Conservation (phyloP, 2,888 invertebrate genomes). For the Noctua pronuba region DNA sequence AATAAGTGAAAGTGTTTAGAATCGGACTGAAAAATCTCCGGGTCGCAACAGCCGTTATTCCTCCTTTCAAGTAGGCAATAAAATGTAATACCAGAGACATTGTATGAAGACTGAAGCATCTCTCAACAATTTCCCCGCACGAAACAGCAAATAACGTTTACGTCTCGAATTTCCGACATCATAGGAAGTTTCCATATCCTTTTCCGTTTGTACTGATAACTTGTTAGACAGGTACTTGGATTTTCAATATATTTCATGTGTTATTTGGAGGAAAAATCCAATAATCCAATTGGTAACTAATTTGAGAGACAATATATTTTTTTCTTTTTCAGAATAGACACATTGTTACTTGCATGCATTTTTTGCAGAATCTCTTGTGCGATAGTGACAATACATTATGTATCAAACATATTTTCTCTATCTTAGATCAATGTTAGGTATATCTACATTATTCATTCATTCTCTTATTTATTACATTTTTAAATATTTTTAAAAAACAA, state of each 20-base stretch:
- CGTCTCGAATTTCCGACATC: conserved; percentile 51
- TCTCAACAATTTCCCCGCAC: conserved; percentile 52
- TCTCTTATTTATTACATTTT: too few species aligned
- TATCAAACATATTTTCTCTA: too few species aligned
- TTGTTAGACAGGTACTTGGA: conserved; percentile 19
- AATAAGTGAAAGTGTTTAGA: neutral
- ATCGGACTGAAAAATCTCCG: neutral
- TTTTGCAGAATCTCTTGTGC: too few species aligned
- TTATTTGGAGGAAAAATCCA: neutral
- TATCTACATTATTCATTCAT: too few species aligned
- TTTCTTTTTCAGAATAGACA: neutral
- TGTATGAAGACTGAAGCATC: conserved; percentile 44
- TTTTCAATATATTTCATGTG: conserved; percentile 24
- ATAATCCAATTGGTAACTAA: neutral
- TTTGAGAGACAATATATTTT: neutral
- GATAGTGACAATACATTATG: too few species aligned
- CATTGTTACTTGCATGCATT: too few species aligned
- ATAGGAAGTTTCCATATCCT: conserved; percentile 51
- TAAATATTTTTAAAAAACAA: too few species aligned
- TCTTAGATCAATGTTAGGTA: too few species aligned
- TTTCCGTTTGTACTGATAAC: conserved; percentile 34
- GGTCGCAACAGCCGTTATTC: neutral
- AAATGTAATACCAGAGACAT: conserved; percentile 36
- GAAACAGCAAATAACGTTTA: conserved; percentile 52
- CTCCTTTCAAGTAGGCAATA: conserved; percentile 23